Evolutionary conservation across 2,888 invertebrate species (phyloP), one percentile per base, ranked within the genome.

Genomic region (Zelleria hepariella): DNA sequence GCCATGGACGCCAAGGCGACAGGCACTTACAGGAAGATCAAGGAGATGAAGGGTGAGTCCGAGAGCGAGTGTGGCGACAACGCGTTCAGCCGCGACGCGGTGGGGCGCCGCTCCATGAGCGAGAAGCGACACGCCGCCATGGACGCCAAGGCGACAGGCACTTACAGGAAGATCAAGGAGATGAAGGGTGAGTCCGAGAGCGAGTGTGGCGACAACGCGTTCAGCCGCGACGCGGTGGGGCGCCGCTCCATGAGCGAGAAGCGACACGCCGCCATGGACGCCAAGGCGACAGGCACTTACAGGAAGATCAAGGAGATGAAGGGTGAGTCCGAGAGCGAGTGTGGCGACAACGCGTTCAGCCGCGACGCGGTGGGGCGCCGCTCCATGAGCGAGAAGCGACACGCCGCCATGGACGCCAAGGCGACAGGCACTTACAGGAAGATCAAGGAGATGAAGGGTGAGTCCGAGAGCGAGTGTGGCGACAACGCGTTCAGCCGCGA

Each of bases 201-300:
- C n/a, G n/a, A n/a, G n/a, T n/a, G n/a, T n/a, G n/a, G n/a, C n/a
- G n/a, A n/a, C n/a, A n/a, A n/a, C n/a, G n/a, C n/a, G n/a, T n/a
- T n/a, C n/a, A n/a, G n/a, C n/a, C n/a, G n/a, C n/a, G n/a, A n/a
- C n/a, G n/a, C n/a, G n/a, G n/a, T n/a, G n/a, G n/a, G 26, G 0
- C 90, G 99, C 26, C 97, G 98, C 76, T 98, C 98, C 75, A 98
- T 99, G 95, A 98, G 98, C 0, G 99, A 99, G 85, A 99, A 99
- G 79, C 91, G 98, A 56, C 98, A 98, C 86, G 98, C 98, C 0
- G 96, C 97, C 2, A 86, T 97, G 62, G 98, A 99, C 88, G 98
- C 99, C 52, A 95, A 95, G 75, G 95, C 92, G 77, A 98, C 97
- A 0, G 97, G 97, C 73, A 97, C 98, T 0, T 99, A 98, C 81